Conservation (phyloP, 2,113 vertebrate genomes). For the Pluvianellus socialis region DNA sequence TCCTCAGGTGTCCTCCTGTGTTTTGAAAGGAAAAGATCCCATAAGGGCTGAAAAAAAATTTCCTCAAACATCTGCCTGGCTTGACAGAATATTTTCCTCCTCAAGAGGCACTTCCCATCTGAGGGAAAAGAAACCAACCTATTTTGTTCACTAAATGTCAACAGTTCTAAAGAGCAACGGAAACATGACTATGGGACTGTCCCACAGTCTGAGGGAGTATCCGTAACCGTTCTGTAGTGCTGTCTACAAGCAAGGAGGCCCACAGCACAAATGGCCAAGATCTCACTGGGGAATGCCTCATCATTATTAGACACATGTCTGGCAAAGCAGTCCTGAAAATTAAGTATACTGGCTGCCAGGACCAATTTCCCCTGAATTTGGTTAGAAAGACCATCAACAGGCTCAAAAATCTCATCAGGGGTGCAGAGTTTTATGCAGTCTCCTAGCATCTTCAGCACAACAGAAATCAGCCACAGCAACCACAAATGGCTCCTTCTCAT, state of each 20-base stretch:
- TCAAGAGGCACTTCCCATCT: background rate
- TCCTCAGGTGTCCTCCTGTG: background rate
- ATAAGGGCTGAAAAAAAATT: background rate
- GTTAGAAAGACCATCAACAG: slow-evolving; percentile 34
- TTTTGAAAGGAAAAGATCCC: background rate
- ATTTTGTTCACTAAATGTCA: background rate
- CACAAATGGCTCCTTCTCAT: slow-evolving; percentile 75
- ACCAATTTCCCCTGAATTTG: background rate
- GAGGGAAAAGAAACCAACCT: background rate
- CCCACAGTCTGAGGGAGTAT: background rate
- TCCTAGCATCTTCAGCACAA: slow-evolving; percentile 65
- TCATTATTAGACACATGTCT: slow-evolving; percentile 26
- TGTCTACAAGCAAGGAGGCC: background rate
- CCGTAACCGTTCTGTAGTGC: background rate
- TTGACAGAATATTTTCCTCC: background rate
- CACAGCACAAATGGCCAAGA: background rate
- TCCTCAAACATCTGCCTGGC: background rate
- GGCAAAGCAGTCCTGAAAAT: slow-evolving; percentile 31
- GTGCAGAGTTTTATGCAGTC: slow-evolving; percentile 60
- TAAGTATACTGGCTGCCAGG: slow-evolving; percentile 7
- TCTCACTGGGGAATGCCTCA: slow-evolving; percentile 1
- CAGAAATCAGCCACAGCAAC: slow-evolving; percentile 74
- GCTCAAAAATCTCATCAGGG: slow-evolving; percentile 34
- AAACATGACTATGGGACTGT: background rate
- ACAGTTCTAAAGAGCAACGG: background rate